phyloP scores from a whole-genome alignment of 1,140 invertebrate genomes.

The Lucilia sericata region DNA sequence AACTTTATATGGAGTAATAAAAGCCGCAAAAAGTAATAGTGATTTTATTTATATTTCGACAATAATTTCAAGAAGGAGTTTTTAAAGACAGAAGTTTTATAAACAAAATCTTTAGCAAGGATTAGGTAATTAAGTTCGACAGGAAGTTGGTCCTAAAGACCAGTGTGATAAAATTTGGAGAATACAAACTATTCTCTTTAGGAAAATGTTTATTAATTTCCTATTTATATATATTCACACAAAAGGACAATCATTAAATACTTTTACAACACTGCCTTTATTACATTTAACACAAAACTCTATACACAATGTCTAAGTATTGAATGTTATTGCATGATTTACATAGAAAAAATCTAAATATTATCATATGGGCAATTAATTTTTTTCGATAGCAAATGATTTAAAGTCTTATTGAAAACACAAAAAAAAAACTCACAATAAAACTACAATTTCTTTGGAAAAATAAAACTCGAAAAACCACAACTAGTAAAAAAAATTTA shows the following conservation, averaged over 20 bases:
- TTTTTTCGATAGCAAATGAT: conserved; percentile 28
- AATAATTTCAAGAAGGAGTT: background rate
- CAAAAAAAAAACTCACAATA: background rate
- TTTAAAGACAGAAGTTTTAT: background rate
- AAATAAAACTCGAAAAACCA: background rate
- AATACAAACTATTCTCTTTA: too few relatives aligned
- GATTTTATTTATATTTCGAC: conserved; percentile 15
- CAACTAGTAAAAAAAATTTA: background rate
- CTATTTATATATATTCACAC: too few relatives aligned
- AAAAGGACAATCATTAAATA: too few relatives aligned
- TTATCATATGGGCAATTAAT: conserved; percentile 40
- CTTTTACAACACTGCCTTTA: too few relatives aligned
- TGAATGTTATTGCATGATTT: conserved; percentile 15
- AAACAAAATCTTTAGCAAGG: too few relatives aligned
- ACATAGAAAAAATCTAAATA: conserved; percentile 18
- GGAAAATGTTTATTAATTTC: too few relatives aligned
- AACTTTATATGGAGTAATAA: background rate
- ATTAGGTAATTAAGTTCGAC: too few relatives aligned
- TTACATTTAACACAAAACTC: too few relatives aligned
- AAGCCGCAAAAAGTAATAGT: background rate
- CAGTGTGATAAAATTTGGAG: too few relatives aligned
- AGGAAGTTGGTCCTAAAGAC: too few relatives aligned
- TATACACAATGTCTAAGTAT: background rate
- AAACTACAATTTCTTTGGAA: conserved; percentile 11
- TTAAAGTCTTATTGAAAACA: background rate